phyloP scores from a whole-genome alignment of 2,797 vertebrate species.

The Tenualosa thibaudeaui region DNA sequence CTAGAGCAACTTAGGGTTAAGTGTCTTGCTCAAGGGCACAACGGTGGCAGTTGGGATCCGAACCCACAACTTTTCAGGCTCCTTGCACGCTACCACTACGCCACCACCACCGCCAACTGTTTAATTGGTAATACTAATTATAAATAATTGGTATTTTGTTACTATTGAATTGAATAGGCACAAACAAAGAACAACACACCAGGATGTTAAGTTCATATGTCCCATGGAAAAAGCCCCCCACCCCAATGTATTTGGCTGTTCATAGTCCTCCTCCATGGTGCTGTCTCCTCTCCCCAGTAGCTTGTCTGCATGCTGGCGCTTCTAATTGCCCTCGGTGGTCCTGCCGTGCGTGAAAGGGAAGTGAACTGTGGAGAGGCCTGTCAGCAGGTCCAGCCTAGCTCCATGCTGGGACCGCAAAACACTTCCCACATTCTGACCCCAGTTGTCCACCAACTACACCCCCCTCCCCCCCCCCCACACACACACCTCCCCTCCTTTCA shows the following conservation, averaged over 20 bases:
- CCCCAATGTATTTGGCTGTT: neutral
- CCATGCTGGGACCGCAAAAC: slow-evolving; percentile 73
- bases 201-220: neutral
- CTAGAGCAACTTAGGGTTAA: too few relatives aligned
- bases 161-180: neutral
- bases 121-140: too few relatives aligned
- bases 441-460: slow-evolving; percentile 72
- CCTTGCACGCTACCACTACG: too few relatives aligned
- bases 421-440: slow-evolving; percentile 75
- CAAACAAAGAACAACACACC: neutral
- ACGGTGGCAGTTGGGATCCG: too few relatives aligned
- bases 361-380: slow-evolving; percentile 67
- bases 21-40: too few relatives aligned
- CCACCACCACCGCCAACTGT: too few relatives aligned
- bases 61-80: too few relatives aligned
- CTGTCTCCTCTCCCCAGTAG: neutral
- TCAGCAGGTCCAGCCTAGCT: slow-evolving; percentile 78
- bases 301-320: neutral
- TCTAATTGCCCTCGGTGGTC: slow-evolving; percentile 38
- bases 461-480: neutral
- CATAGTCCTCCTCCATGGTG: neutral
- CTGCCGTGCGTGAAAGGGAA: slow-evolving; percentile 59
- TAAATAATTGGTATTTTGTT: neutral
- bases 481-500: neutral
- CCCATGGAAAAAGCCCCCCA: neutral